A percentile compares a stretch with the other conserved stretches of the same genome.
phyloP scores from a whole-genome alignment of 1,140 invertebrate genomes.

The Bombyx mandarina region DNA sequence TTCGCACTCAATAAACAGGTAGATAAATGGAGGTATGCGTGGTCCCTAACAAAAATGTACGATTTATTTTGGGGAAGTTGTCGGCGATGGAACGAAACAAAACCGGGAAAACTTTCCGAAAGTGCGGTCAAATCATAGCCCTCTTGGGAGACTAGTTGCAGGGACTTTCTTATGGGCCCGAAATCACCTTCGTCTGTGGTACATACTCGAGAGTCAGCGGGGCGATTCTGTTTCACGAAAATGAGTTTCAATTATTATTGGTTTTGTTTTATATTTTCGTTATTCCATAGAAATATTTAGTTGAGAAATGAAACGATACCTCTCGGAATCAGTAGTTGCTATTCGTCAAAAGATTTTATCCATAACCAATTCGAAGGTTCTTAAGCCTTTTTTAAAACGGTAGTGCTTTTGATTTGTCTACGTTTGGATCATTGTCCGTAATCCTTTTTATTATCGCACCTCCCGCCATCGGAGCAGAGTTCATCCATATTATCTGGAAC shows the following conservation, averaged over 20 bases:
- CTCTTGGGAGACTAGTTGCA: constrained; percentile 33
- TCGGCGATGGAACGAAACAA: constrained; percentile 25
- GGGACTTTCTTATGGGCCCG: constrained; percentile 22
- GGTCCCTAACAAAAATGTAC: constrained; percentile 18
- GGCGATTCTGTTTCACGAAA: neutral
- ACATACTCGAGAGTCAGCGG: neutral
- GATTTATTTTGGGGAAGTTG: constrained; percentile 20
- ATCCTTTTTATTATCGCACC: too few species aligned
- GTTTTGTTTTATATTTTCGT: neutral
- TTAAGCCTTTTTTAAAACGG: too few species aligned
- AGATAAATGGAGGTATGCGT: constrained; percentile 15
- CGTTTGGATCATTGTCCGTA: too few species aligned
- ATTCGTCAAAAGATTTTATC: too few species aligned
- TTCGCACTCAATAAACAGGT: constrained; percentile 17
- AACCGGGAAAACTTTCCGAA: constrained; percentile 30
- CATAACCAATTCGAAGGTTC: too few species aligned
- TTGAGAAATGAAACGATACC: too few species aligned
- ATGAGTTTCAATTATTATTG: neutral
- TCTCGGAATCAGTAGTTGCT: too few species aligned
- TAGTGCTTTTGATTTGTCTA: too few species aligned
- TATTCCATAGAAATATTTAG: too few species aligned
- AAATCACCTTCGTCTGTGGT: neutral
- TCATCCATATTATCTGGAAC: too few species aligned
- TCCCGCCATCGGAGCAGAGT: too few species aligned
- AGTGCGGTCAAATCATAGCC: constrained; percentile 47